Base-by-base conservation (phyloP, 2,113 vertebrate genomes). In the Lampris incognitus region DNA sequence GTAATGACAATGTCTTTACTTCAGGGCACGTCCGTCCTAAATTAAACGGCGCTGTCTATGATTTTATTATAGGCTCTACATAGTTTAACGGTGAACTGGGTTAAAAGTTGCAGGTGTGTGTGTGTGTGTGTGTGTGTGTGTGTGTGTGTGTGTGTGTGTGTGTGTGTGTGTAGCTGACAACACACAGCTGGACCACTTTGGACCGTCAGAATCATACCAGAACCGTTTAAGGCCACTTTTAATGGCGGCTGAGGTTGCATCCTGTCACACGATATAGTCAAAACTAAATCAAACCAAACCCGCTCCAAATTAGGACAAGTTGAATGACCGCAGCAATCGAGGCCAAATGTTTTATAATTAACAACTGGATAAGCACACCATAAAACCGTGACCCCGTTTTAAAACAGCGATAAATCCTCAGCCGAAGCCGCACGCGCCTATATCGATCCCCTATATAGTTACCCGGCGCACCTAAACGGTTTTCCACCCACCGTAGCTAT, bases 341-440 rank as follows among this genome's bases (percentile, higher is more conserved):
- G 94, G 94, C 93, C 90, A 95, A 95, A 94, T 95, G 96, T 95
- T 95, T 94, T 95, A 95, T 96, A 96, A 96, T 97, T 97, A 96
- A 96, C 95, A 95, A 94, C 94, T 95, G 95, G 94, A 96, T 96
- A 94, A 95, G 95, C 95, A 94, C 92, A 94, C 92, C 94, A 95
- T 97, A 96, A 96, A 97, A 95, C 82, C 95, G 80, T 95, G 96
- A 96, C 96, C 95, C 95, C 95, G 94, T 94, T 95, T 96, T 96
- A 95, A 96, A 94, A 95, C 95, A 93, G 92, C 91, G 93, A 97
- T 97, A 96, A 96, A 97, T 97, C 94, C 93, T 92, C 92, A 92
- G 92, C 87, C 87, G 59, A 92, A 90, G 91, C 93, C 69, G 86
- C 85, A 84, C 83, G 83, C 90, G 88, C 24, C 24, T 24, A 24